Conservation (phyloP, 1,140 invertebrate genomes). For the Conus ventricosus region DNA sequence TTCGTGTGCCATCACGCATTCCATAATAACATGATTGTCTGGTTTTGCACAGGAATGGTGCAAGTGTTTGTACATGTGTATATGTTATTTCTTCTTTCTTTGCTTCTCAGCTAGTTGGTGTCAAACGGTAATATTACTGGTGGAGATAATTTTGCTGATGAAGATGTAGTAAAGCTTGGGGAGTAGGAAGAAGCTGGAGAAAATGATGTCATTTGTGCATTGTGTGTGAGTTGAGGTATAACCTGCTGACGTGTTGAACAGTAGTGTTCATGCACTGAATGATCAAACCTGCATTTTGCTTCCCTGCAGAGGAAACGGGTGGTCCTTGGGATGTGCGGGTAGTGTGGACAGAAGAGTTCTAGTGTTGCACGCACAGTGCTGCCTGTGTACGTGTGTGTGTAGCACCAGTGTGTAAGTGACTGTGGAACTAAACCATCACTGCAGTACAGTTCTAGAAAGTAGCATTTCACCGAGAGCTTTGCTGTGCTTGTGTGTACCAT, state of each 20-base stretch:
- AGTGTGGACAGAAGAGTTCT: conserved; percentile 28
- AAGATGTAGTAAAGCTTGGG: no score
- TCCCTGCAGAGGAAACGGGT: not conserved
- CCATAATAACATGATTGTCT: not conserved
- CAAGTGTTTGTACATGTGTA: not conserved
- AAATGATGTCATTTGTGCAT: no score
- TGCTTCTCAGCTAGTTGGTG: no score
- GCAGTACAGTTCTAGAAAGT: not conserved
- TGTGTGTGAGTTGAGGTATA: no score
- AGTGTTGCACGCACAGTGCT: conserved; percentile 9
- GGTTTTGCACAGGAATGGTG: not conserved
- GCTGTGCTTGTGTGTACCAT: not conserved
- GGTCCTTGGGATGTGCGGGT: conserved; percentile 5
- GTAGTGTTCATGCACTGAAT: no score
- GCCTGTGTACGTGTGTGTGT: conserved; percentile 20
- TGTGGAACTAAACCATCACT: not conserved
- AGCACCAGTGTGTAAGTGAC: conserved; percentile 21
- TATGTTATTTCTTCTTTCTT: no score
- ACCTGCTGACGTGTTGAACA: no score
- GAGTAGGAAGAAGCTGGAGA: no score
- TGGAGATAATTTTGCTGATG: no score
- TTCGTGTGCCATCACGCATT: not conserved
- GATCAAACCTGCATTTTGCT: not conserved
- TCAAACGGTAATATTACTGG: no score
- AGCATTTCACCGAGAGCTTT: not conserved